Conservation (phyloP, 2,797 vertebrate genomes). For the Bryconaethiops microstoma region DNA sequence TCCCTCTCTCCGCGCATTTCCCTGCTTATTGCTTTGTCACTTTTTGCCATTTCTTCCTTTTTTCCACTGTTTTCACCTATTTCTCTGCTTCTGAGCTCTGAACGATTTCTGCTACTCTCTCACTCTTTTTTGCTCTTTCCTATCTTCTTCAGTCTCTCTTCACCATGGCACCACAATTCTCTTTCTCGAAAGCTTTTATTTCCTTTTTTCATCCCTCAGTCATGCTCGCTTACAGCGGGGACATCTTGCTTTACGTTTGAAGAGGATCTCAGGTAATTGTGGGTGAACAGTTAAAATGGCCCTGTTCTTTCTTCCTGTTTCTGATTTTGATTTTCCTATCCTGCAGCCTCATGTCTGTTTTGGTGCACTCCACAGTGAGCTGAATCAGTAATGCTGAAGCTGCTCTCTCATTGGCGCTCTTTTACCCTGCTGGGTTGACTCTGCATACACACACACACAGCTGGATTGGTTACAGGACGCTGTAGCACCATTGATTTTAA, state of each 20-base stretch:
- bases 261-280: conserved; percentile 16
- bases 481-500: conserved; percentile 34
- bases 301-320: neutral
- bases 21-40: conserved; percentile 24
- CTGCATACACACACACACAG: conserved; percentile 40
- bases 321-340: conserved; percentile 54
- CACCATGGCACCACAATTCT: neutral
- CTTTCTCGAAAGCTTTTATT: conserved; percentile 25
- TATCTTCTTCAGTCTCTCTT: neutral
- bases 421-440: conserved; percentile 61
- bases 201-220: neutral
- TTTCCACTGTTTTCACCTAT: neutral
- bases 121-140: too few relatives aligned
- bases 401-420: conserved; percentile 61
- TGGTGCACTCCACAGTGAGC: conserved; percentile 49
- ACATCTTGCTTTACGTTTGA: conserved; percentile 1
- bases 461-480: conserved; percentile 39
- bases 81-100: neutral
- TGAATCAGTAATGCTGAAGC: conserved; percentile 47
- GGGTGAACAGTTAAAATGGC: conserved; percentile 16
- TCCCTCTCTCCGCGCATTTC: neutral
- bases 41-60: neutral
- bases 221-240: conserved; percentile 1
- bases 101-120: conserved; percentile 12
- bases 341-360: conserved; percentile 19